These are phyloP conservation scores for Erebia epiphron DNA, from an alignment of 2,888 invertebrate genomes.

Conservation along the genomic window DNA sequence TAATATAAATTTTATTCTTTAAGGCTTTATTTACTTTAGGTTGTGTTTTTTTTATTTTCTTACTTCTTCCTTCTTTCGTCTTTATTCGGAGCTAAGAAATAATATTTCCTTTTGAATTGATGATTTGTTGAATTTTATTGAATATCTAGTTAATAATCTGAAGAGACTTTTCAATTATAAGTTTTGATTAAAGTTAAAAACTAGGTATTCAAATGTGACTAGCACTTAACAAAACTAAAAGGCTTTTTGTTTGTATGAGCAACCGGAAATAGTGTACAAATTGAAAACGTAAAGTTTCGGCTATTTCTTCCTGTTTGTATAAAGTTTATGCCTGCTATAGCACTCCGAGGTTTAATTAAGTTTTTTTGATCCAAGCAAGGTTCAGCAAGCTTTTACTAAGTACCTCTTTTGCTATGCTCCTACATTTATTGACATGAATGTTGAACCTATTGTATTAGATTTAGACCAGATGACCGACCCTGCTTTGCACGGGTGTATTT, in stretches of 20 bases:
- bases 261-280: conserved; percentile 13
- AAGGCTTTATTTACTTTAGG: not conserved
- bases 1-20: conserved; percentile 51
- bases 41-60: not conserved
- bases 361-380: not conserved
- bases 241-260: conserved; percentile 4
- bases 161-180: not conserved
- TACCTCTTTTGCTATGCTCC: not conserved
- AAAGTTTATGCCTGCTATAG: conserved; percentile 3
- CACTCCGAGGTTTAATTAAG: conserved; percentile 8
- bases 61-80: no score
- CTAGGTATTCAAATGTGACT: not conserved
- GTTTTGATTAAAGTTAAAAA: not conserved
- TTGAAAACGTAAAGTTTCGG: conserved; percentile 14
- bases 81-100: no score
- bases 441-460: no score
- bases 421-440: no score
- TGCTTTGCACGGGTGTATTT: no score
- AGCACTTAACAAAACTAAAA: conserved; percentile 24
- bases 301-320: conserved; percentile 7
- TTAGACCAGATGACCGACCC: no score
- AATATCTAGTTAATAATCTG: no score
- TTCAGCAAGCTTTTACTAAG: not conserved
- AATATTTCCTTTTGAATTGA: no score
- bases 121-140: no score